Base-by-base conservation (phyloP, 2,797 vertebrate species). In the Rhynchotus rufescens region DNA sequence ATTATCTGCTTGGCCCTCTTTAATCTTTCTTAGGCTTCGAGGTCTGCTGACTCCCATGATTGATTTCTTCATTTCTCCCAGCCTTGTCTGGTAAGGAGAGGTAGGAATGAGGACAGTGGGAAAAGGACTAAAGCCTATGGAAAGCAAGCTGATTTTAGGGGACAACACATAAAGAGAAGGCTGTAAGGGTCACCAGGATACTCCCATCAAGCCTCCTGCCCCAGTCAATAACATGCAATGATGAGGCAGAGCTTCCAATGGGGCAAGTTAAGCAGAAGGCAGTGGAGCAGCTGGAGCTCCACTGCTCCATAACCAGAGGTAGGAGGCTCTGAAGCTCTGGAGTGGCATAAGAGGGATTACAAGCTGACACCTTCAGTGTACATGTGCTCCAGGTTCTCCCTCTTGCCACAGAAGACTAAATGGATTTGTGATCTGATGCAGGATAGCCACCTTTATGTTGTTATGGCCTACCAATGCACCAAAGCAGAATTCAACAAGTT, bases 351-450 rank as follows among this genome's bases (percentile, higher is more conserved):
- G 74, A 73, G 67, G 54, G 64, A 64, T 28, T 32, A 28, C 14
- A 40, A 9, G 45, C 22, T 72, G 20, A 7, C 32, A 30, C 12
- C 26, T n/a, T 44, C 47, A 51, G 52, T 40, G 8, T 51, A 28
- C 32, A 82, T 66, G n/a, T 51, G 42, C 57, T 36, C 47, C n/a
- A 61, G 32, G 16, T 22, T 56, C 45, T 56, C 15, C 59, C 19
- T 38, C 65, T 62, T 73, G 81, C 38, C 49, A 64, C 28, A 21
- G 61, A 64, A 73, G 38, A 15, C 57, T 66, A 56, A 26, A 42
- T 0, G 1, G 57, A 36, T 25, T 67, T 0, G 0, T 36, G 26
- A 19, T 52, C 32, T 60, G 49, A 60, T 15, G 10, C 36, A 32
- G 36, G 34, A 52, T 11, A 40, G 56, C 45, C 13, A 61, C 57